Base-by-base conservation (phyloP, 2,113 vertebrate genomes). In the Hippocampus abdominalis region DNA sequence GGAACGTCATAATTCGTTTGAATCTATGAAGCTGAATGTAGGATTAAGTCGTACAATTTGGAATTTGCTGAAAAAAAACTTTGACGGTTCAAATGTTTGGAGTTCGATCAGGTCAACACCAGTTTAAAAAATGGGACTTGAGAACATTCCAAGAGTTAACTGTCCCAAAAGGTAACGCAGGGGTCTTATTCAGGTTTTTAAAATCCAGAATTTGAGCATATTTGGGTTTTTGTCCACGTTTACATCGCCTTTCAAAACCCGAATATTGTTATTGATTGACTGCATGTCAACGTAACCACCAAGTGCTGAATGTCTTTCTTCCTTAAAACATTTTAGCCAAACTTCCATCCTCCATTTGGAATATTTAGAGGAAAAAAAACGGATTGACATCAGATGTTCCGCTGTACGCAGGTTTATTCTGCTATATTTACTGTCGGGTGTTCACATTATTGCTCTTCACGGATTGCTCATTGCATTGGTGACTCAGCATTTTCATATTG, bases 391-490 rank as follows among this genome's bases (percentile, higher is more conserved):
- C 21, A 54, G 32, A 39, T 20, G 32, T 39, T 62, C 59, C 27
- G 32, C 7, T 57, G 3, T 44, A 23, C 39, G 5, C 21, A n/a
- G 20, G 23, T 2, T 46, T 46, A 46, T 48, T 46, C 13, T 27
- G 20, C n/a, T n/a, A 7, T n/a, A 64, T 25, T 64, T 25, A 16
- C 13, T 46, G 12, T 16, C 12, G 23, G 40, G 42, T 44, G 39
- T 64, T 44, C 13, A 44, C 62, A 46, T 25, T 15, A 25, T 64
- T 69, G 56, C 64, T 75, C 64, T 66, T 72, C 62, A 76, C 73
- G 86, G 79, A 91, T 81, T 84, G 81, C 72, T 76, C 78, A 72
- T 69, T 83, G 39, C 57, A 81, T 78, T 23, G 77, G 25, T 59
- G 78, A 76, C 72, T 67, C 67, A 70, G 69, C 59, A 69, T 46